Conservation (phyloP, 2,888 invertebrate genomes). For the Volucella bombylans region DNA sequence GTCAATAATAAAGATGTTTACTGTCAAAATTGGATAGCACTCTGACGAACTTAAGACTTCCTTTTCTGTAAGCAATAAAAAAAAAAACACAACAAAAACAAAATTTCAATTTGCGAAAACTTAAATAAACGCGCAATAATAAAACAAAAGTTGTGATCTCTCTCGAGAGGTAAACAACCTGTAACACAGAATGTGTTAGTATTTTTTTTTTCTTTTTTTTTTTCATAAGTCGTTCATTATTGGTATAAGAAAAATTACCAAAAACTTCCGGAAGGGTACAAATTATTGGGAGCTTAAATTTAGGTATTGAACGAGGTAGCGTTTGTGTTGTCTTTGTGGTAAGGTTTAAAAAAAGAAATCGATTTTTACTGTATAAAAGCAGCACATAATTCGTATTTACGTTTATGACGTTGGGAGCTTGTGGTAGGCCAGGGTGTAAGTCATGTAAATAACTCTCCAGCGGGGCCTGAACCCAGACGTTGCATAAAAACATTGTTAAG, state of each 20-base stretch:
- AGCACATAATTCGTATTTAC: too few relatives aligned
- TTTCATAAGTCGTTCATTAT: not conserved
- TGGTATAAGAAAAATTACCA: not conserved
- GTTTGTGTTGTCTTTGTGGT: too few relatives aligned
- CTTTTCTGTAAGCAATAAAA: not conserved
- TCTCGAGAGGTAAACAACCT: conserved; percentile 37
- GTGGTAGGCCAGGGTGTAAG: too few relatives aligned
- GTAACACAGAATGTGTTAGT: not conserved
- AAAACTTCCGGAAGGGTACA: conserved; percentile 21
- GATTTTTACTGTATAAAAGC: too few relatives aligned
- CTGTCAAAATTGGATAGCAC: conserved; percentile 1
- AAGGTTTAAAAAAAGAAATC: too few relatives aligned
- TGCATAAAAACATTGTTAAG: too few relatives aligned
- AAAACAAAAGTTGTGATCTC: not conserved
- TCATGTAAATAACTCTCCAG: too few relatives aligned
- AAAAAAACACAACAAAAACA: not conserved
- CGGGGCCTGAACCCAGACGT: too few relatives aligned
- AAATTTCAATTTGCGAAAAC: conserved; percentile 2
- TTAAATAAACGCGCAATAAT: conserved; percentile 29
- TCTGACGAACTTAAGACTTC: conserved; percentile 28
- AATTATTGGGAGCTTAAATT: not conserved
- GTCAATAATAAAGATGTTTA: conserved; percentile 34
- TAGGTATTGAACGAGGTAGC: too few relatives aligned
- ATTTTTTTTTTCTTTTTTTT: not conserved
- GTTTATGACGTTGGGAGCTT: too few relatives aligned